These are phyloP conservation scores for Lipotes vexillifer DNA, from an alignment of 2,113 vertebrate genomes.

Conservation along the genomic window DNA sequence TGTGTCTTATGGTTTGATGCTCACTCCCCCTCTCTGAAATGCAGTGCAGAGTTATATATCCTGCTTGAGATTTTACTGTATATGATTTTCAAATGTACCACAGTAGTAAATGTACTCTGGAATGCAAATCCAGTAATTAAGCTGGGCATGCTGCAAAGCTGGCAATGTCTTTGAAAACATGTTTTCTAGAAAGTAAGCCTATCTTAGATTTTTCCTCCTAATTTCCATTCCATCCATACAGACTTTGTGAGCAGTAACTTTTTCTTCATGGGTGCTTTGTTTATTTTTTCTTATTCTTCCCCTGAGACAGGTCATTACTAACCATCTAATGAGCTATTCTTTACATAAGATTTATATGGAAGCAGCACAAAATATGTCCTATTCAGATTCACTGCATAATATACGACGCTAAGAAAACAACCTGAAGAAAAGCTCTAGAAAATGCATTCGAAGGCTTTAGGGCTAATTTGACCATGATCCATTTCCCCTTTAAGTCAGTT, in stretches of 20 bases:
- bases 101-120: not conserved
- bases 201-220: not conserved
- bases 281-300: constrained; percentile 12
- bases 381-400: not conserved
- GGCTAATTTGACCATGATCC: not conserved
- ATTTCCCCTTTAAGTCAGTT: not conserved
- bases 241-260: not conserved
- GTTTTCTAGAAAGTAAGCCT: constrained; percentile 32
- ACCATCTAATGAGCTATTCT: constrained; percentile 38
- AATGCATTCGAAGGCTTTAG: not conserved
- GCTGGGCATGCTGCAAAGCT: not conserved
- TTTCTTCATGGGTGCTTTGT: not conserved
- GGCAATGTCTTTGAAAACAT: constrained; percentile 16
- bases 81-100: not conserved
- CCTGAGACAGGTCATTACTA: not conserved
- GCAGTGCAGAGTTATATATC: not conserved
- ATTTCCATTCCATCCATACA: constrained; percentile 46
- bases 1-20: not conserved
- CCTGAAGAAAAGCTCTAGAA: not conserved
- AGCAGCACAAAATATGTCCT: not conserved
- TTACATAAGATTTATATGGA: not conserved
- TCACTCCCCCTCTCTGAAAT: not conserved
- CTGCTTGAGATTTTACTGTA: not conserved
- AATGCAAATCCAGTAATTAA: constrained; percentile 53
- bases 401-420: not conserved